phyloP scores from a whole-genome alignment of 2,797 vertebrate species.

The Enteromius paludinosus region DNA sequence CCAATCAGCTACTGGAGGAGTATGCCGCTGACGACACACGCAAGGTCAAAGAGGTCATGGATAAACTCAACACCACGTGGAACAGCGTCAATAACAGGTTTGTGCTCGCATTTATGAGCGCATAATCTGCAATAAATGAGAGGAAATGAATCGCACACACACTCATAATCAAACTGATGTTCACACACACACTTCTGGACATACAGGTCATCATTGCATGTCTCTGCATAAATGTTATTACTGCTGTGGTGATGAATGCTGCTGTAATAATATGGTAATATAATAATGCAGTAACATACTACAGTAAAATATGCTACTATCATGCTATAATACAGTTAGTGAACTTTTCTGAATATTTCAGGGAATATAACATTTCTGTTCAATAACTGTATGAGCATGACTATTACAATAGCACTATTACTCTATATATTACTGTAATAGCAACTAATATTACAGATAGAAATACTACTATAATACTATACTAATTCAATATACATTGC shows the following conservation, averaged over 20 bases:
- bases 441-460: not conserved
- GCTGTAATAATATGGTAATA: not conserved
- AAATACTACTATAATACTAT: not conserved
- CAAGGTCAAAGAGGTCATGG: slow-evolving; percentile 89
- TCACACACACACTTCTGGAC: not conserved
- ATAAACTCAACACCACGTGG: slow-evolving; percentile 87
- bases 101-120: not conserved
- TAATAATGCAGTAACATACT: not conserved
- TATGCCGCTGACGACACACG: slow-evolving; percentile 91
- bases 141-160: not conserved
- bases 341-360: not conserved
- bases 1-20: slow-evolving; percentile 87
- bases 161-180: not conserved
- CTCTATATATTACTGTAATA: too few relatives aligned
- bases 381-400: too few relatives aligned
- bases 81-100: slow-evolving; percentile 89
- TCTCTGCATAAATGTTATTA: not conserved
- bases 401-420: too few relatives aligned
- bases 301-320: not conserved
- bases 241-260: not conserved
- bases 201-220: not conserved
- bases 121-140: not conserved
- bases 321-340: not conserved
- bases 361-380: not conserved
- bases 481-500: not conserved